Base-by-base conservation (phyloP, 2,113 vertebrate species). In the Peucedramus taeniatus region DNA sequence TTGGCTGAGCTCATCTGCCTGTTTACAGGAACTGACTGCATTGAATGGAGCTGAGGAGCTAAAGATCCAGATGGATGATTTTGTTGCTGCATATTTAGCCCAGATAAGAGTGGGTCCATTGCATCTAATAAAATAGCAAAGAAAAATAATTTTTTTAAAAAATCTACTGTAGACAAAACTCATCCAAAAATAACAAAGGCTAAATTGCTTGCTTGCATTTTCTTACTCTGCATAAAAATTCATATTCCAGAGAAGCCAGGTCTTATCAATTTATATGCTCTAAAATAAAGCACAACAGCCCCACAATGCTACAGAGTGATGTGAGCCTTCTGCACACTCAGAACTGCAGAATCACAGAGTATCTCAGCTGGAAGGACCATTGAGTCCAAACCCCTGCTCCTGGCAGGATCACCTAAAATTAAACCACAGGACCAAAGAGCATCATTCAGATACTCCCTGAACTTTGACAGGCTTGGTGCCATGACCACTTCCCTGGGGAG, bases 21-120 rank as follows among this genome's bases (percentile, higher is more conserved):
- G 90, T 98, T 99, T 56, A 98, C 97, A 94, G 99, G 98, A 96
- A 99, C 96, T 93, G 98, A 96, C 95, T 99, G 99, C 97, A 99
- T 98, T 97, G 99, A 99, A 97, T 99, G 99, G 39, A 99, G 98
- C 78, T 99, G 99, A 79, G 98, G 98, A 87, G 98, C 98, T 98
- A 99, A 97, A 87, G 98, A 98, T 91, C 98, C 98, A 72, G 99
- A 97, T 81, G 98, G 98, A 94, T 99, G 99, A 82, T 98, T 98
- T 70, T 99, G 98, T 61, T 98, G 98, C 80, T 98, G 98, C 39
- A 98, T 95, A 81, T 98, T 98, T 89, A 99, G 97, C 59, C 98
- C 99, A 96, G 99, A 98, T 97, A 99, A 98, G 96, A 99, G 98
- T 74, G 99, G 98, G 97, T 99, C 99, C 98, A 99, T 98, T 80